Conservation (phyloP, 2,797 vertebrate species). For the Eulemur albifrons region DNA sequence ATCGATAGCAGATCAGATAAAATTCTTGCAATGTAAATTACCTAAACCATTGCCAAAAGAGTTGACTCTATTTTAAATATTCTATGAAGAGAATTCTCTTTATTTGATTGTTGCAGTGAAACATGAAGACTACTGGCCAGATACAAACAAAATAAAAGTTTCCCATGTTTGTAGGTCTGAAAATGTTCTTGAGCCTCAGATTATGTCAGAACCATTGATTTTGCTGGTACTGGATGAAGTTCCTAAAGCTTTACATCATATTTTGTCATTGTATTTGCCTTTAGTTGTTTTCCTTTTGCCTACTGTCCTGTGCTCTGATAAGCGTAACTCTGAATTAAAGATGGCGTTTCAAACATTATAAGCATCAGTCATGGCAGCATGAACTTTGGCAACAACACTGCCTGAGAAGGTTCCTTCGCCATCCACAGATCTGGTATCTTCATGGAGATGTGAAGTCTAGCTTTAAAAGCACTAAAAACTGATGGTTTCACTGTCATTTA, state of each 20-base stretch:
- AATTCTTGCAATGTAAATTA: constrained; percentile 18
- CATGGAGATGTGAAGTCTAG: not conserved
- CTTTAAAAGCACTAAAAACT: not conserved
- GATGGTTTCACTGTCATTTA: not conserved
- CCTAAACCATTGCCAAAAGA: not conserved
- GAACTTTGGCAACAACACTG: not conserved
- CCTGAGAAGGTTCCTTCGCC: not conserved
- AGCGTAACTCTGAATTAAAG: not conserved
- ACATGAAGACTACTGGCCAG: not conserved
- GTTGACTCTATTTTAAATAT: not conserved
- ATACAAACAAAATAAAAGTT: not conserved
- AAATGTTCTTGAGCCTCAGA: not conserved
- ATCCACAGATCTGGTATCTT: not conserved
- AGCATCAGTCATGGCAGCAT: not conserved
- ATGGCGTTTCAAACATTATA: not conserved
- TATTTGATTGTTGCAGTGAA: not conserved
- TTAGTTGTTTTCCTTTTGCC: not conserved
- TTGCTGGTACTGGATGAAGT: not conserved
- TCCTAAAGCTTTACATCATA: not conserved
- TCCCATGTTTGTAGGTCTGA: not conserved
- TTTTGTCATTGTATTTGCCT: not conserved
- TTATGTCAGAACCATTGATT: not conserved
- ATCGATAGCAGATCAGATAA: not conserved
- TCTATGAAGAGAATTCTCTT: not conserved
- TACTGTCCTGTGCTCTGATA: not conserved